Percentiles rank a stretch among this genome's conserved stretches.
These are phyloP conservation scores for Drosophila mimica DNA, from an alignment of 2,888 invertebrate species.

Conservation along the genomic window DNA sequence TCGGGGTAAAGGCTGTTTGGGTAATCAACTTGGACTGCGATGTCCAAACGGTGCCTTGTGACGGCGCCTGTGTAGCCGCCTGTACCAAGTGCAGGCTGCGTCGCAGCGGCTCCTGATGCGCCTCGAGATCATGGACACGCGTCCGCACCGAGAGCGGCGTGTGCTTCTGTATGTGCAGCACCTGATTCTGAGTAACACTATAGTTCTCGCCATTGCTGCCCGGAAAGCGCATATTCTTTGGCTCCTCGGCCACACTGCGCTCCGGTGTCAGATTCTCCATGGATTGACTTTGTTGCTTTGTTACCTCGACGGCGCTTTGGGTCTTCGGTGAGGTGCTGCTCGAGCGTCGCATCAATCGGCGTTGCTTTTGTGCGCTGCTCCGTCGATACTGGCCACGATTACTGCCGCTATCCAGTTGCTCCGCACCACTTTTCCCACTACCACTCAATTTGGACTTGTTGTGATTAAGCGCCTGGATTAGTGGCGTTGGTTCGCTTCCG, in stretches of 20 bases:
- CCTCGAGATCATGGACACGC: slow-evolving; percentile 90
- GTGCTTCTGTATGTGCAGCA: slow-evolving; percentile 91
- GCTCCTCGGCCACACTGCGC: slow-evolving; percentile 85
- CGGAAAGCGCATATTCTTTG: slow-evolving; percentile 93
- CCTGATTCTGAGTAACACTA: slow-evolving; percentile 96
- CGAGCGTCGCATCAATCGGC: slow-evolving; percentile 81
- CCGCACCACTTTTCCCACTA: slow-evolving; percentile 58
- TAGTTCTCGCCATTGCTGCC: slow-evolving; percentile 94
- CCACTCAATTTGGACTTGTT: slow-evolving; percentile 80
- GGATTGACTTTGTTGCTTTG: slow-evolving; percentile 85
- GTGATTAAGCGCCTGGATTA: slow-evolving; percentile 87
- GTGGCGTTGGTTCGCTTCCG: slow-evolving; percentile 87
- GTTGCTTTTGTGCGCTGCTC: slow-evolving; percentile 78
- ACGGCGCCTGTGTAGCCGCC: slow-evolving; percentile 30
- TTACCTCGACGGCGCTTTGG: slow-evolving; percentile 76
- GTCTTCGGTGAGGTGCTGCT: slow-evolving; percentile 84
- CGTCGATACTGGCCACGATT: slow-evolving; percentile 51
- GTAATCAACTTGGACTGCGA: slow-evolving; percentile 84
- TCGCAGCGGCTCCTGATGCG: slow-evolving; percentile 82
- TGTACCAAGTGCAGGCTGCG: slow-evolving; percentile 33
- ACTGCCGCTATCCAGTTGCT: slow-evolving; percentile 41
- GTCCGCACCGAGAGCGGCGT: slow-evolving; percentile 88
- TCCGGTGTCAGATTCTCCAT: slow-evolving; percentile 84
- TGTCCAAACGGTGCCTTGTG: slow-evolving; percentile 83
- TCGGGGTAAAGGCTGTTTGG: slow-evolving; percentile 74